Base-by-base conservation (phyloP, 2,797 vertebrate genomes). In the Fistularia commersonii region DNA sequence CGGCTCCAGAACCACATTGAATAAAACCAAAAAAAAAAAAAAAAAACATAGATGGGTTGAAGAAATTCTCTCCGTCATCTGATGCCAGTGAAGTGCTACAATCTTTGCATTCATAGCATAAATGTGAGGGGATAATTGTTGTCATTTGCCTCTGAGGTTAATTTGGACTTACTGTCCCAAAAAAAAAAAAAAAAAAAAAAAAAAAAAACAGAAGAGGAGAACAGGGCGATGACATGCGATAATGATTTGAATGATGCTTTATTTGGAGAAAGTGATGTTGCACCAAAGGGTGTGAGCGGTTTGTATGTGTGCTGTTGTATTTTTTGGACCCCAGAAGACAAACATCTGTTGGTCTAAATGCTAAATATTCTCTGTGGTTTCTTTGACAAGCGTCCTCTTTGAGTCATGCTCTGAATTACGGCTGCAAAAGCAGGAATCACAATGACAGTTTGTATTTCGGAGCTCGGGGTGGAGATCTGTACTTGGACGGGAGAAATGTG, bases 111-210 rank as follows among this genome's bases (percentile, higher is more conserved):
- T 53, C 10, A 33, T 32, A 48, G 41, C 52, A 48, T 56, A n/a
- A 32, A 56, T 62, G 49, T 59, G 51, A 41, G 15, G 43, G 32
- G 42, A 41, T 51, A 54, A 35, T 73, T 76, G 67, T 73, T 45
- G 7, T 0, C 5, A 33, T 7, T 40, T 1, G 42, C 57, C 59
- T 51, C 41, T 11, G 46, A 74, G 65, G 34, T 32, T 44, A 11
- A 4, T 52, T 67, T 57, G 45, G 32, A 58, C 47, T 48, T 34
- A 47, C 5, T 8, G 13, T 45, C 8, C 32, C 3, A 13, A 0
- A 0, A 8, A 34, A 34, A 37, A 8, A 46, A 61, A 40, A 41
- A 7, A 1, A 58, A n/a, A n/a, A n/a, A n/a, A n/a, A n/a, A n/a
- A n/a, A n/a, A n/a, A n/a, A n/a, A n/a, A n/a, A n/a, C n/a, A n/a